Base-by-base conservation (phyloP, 2,888 invertebrate genomes). In the Melanchra persicariae region DNA sequence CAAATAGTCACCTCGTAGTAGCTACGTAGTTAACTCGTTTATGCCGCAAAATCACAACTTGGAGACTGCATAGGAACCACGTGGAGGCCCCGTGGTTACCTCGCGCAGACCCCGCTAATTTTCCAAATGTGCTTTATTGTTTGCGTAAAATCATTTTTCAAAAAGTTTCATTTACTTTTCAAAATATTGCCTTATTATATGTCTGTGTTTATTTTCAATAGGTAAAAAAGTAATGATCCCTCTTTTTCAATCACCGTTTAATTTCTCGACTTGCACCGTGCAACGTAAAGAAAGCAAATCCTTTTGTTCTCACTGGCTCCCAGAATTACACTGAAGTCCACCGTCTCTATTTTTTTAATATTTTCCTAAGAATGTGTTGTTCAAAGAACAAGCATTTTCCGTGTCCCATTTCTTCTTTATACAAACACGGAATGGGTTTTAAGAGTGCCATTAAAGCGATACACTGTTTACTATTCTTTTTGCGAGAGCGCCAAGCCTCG, bases 391-490 rank as follows among this genome's bases (percentile, higher is more conserved):
- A 22, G 6, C 34, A 34, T 74, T 55, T 60, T 45, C 59, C 40
- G 19, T 49, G 40, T 40, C 9, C 30, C 26, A 40, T 65, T 73
- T 74, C 12, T 45, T 51, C 47, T 34, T 22, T 47, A 34, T 19
- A 34, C 34, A 55, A 67, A 64, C 26, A 55, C 47, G 68, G 40
- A 63, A 74, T 61, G 37, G n/a, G 43, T 43, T 61, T 64, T 47
- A n/a, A 63, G 17, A 55, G 30, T 60, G 22, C 52, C 45, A 65
- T 69, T 54, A 62, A 54, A 58, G 43, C 24, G 15, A 12, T 26
- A 24, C 17, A 47, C n/a, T 49, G n/a, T 72, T 54, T 47, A 34
- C 4, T 52, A 57, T 66, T 75, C 1, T 52, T 57, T 60, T 64
- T 60, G 43, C 1, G 43, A 6, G 10, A 8, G n/a, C 22, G 8